These are phyloP conservation scores for Orthonyx spaldingii DNA, from an alignment of 2,113 vertebrate species.

Conservation along the genomic window DNA sequence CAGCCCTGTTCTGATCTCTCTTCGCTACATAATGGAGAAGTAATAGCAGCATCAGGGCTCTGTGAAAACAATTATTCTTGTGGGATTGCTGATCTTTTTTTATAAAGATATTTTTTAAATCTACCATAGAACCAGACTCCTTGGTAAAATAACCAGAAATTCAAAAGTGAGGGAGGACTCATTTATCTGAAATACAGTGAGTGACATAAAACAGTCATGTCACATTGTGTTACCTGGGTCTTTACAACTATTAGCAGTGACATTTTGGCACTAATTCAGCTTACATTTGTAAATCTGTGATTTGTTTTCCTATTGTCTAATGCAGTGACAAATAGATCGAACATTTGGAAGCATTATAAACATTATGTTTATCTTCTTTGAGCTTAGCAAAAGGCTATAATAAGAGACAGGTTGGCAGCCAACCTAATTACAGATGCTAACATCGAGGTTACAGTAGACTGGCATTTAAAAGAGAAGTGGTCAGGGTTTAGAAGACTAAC, in stretches of 20 bases:
- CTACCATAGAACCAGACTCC: neutral
- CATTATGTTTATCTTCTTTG: neutral
- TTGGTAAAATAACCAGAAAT: neutral
- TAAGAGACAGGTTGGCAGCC: neutral
- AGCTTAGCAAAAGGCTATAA: neutral
- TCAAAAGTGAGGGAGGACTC: neutral
- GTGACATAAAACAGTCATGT: neutral
- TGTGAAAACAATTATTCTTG: neutral
- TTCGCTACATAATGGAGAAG: neutral
- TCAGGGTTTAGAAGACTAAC: neutral
- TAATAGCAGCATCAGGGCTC: neutral
- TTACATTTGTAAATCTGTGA: neutral
- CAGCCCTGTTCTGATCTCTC: neutral
- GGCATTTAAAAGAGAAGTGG: neutral
- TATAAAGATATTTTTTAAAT: neutral
- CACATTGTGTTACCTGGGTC: neutral
- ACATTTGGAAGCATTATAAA: neutral
- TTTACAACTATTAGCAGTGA: neutral
- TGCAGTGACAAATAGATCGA: neutral
- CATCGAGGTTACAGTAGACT: neutral
- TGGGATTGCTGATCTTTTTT: neutral
- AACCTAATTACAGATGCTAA: neutral
- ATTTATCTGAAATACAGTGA: neutral
- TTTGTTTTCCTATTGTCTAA: neutral
- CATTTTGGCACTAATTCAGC: neutral